These are phyloP conservation scores for Nesometra sesokonis DNA, from an alignment of 35 echinoderm and acorn worm genomes.

Conservation along the genomic window DNA sequence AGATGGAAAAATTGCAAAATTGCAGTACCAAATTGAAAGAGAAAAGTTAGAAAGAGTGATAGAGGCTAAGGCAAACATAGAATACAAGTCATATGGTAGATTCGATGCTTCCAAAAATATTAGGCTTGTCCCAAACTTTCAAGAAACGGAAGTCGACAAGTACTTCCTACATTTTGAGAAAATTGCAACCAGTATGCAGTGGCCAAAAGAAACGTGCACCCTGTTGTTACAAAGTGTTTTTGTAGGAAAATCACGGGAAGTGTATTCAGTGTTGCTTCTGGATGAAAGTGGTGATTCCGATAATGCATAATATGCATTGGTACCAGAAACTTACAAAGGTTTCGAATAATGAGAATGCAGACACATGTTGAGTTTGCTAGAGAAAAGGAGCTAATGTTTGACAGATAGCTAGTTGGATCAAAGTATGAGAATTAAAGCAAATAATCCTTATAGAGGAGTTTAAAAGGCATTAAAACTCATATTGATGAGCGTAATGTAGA, in stretches of 20 bases:
- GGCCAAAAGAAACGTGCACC: background rate
- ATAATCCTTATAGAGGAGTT: conserved; percentile 46
- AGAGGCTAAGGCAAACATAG: no score
- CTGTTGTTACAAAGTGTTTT: conserved; percentile 9
- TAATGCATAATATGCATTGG: conserved; percentile 42
- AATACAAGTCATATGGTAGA: no score
- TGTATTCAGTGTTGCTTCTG: conserved; percentile 9
- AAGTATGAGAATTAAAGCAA: conserved; percentile 18
- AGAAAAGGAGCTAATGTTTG: conserved; percentile 20
- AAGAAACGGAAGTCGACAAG: background rate
- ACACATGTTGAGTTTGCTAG: conserved; percentile 50
- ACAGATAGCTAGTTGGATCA: conserved; percentile 17
- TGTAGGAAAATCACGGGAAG: conserved; percentile 30
- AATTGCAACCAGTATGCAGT: background rate
- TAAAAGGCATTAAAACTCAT: conserved; percentile 11
- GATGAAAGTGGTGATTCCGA: conserved; percentile 32
- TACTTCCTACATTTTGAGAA: background rate
- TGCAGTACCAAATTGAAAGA: no score
- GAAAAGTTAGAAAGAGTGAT: no score
- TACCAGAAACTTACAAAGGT: conserved; percentile 57
- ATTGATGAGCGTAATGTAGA: conserved; percentile 23
- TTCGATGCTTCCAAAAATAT: background rate
- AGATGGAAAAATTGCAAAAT: no score
- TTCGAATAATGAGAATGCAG: conserved; percentile 13
- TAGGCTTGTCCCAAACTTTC: background rate